phyloP scores from a whole-genome alignment of 2,113 vertebrate species.

The Heptranchias perlo region DNA sequence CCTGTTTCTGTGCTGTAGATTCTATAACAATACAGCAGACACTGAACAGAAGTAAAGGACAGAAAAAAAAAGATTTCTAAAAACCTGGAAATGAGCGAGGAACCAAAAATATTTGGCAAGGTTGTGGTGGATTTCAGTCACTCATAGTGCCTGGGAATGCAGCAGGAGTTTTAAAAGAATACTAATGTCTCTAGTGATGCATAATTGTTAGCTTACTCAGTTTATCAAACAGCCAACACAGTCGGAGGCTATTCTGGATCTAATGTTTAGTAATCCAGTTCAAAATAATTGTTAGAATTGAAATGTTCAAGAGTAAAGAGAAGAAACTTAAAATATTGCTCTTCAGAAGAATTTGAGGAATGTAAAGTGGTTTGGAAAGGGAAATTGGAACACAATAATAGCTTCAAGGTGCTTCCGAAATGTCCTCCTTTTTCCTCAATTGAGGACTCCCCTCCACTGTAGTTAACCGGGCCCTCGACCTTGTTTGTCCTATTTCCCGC shows the following conservation, averaged over 20 bases:
- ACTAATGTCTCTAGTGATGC: background rate
- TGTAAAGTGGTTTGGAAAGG: background rate
- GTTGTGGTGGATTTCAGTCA: background rate
- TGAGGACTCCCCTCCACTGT: too few relatives aligned
- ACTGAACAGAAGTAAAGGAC: background rate
- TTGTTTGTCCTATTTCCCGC: too few relatives aligned
- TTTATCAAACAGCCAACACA: background rate
- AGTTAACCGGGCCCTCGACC: too few relatives aligned
- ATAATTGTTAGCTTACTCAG: background rate
- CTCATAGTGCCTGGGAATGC: background rate
- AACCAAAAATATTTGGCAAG: background rate
- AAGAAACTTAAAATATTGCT: background rate
- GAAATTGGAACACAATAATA: background rate
- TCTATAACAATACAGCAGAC: background rate
- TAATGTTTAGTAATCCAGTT: background rate
- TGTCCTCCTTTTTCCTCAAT: too few relatives aligned
- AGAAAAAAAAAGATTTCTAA: background rate
- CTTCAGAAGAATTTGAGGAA: too few relatives aligned
- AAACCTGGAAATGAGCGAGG: background rate
- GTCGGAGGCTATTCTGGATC: background rate
- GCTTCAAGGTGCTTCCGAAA: too few relatives aligned
- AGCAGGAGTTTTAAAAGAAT: background rate
- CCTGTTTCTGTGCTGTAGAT: too few relatives aligned
- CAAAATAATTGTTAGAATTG: background rate
- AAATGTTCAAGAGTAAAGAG: too few relatives aligned